A percentile compares a stretch with the other conserved stretches of the same genome.
Evolutionary conservation across 2,797 vertebrate species (phyloP).

Genomic region (Micropoecilia bifurca): DNA sequence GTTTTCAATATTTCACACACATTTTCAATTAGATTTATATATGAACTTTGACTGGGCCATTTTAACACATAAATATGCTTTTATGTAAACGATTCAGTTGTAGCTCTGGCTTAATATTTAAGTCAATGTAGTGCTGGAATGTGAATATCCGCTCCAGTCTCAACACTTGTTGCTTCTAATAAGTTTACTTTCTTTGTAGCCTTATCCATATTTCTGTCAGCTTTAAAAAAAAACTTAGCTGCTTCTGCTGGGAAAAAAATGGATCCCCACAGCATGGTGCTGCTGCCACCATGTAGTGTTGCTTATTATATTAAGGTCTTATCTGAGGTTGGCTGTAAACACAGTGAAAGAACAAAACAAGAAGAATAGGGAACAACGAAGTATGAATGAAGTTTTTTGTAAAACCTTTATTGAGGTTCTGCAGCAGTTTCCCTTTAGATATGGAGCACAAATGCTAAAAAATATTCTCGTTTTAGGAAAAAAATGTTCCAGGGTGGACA

Average conservation of each 20-base stretch:
- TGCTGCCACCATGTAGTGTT: not conserved
- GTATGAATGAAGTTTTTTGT: not conserved
- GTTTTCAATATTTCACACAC: not conserved
- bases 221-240: not conserved
- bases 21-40: not conserved
- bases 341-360: not conserved
- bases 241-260: conserved; percentile 4
- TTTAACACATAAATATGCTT: not conserved
- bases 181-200: not conserved
- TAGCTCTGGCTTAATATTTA: not conserved
- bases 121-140: not conserved
- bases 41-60: not conserved
- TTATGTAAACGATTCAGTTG: not conserved
- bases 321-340: not conserved
- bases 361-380: not conserved
- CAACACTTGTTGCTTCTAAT: not conserved
- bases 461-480: not conserved
- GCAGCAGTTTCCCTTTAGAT: not conserved
- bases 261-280: not conserved
- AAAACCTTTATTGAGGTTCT: not conserved
- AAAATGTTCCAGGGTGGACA: not conserved
- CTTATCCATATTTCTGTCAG: not conserved
- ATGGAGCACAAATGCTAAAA: not conserved
- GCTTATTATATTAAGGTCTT: not conserved
- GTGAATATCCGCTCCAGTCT: not conserved